A percentile compares a stretch with the other conserved stretches of the same genome.
Evolutionary conservation across 2,113 vertebrate species (phyloP).

Genomic region (Hippolais icterina): DNA sequence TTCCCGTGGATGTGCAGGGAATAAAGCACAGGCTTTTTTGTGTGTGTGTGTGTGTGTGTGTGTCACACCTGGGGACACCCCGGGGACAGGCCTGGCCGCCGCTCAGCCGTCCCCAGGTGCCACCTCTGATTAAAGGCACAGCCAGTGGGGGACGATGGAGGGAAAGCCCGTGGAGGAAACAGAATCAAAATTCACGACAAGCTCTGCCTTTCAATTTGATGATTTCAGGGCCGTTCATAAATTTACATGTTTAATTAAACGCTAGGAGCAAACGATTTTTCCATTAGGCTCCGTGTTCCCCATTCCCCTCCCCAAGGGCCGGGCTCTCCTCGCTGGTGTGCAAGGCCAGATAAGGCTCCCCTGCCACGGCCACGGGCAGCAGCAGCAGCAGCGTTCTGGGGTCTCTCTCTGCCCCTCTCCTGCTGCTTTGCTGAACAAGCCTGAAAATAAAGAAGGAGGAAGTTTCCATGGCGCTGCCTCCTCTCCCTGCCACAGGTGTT

Average conservation of each 20-base stretch:
- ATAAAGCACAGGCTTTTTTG: too few species aligned
- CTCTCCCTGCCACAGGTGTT: neutral
- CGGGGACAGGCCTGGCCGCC: neutral
- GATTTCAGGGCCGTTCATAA: slow-evolving; percentile 50
- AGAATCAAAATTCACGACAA: slow-evolving; percentile 47
- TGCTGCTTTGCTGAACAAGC: neutral
- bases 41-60: too few species aligned
- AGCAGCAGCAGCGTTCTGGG: neutral
- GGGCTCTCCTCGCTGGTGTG: slow-evolving; percentile 4
- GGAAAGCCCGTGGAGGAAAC: slow-evolving; percentile 7
- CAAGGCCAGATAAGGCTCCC: slow-evolving; percentile 67
- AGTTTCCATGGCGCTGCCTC: neutral
- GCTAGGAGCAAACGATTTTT: slow-evolving; percentile 65
- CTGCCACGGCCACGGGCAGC: slow-evolving; percentile 24
- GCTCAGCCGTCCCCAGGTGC: neutral
- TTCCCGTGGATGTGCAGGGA: rapidly evolving
- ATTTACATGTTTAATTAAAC: slow-evolving; percentile 75
- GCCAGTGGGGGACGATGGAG: neutral
- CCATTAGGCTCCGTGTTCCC: slow-evolving; percentile 35
- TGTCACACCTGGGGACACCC: neutral
- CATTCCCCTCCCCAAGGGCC: neutral
- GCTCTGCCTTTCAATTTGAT: slow-evolving; percentile 50
- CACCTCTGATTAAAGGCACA: slow-evolving; percentile 3
- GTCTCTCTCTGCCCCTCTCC: neutral
- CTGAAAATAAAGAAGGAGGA: neutral